Base-by-base conservation (phyloP, 2,888 invertebrate genomes). In the Parthenolecanium corni region DNA sequence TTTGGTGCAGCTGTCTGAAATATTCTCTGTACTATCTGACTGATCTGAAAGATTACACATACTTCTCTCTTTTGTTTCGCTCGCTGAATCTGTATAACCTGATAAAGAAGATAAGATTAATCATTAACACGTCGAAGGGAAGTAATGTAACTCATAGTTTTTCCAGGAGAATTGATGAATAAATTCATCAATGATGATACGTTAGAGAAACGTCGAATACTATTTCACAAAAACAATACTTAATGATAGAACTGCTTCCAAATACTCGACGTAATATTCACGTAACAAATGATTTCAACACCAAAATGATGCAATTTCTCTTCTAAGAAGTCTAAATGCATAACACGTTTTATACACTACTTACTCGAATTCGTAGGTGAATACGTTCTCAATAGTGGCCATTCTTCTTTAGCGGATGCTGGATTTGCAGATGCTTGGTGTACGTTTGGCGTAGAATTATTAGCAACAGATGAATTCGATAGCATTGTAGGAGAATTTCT, bases 401-500 rank as follows among this genome's bases (percentile, higher is more conserved):
- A 61, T 21, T 51, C 38, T 40, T 61, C 61, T 24, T 61, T 61
- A 1, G 61, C 36, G 12, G 49, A 9, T 11, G 36, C 46, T 9
- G 25, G 12, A 11, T 20, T 46, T n/a, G 47, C 16, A 9, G 49
- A 18, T 40, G 31, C 23, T 24, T 38, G 51, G 6, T 36, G 36
- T 31, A 25, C 21, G 20, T 31, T 38, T 5, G 52, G 14, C 38
- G 20, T 36, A 2, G 61, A 21, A 38, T 36, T 58, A 21, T 21
- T 31, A 12, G 40, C 11, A 6, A 12, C 23, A 38, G 63, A 61
- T 65, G 51, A 65, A 64, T 58, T 70, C 67, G 66, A 54, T 20
- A 53, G 46, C n/a, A 46, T 44, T n/a, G 53, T 47, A 85, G 86
- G 86, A 67, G 85, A 84, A 71, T 86, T 86, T 75, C 85, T 85